Evolutionary conservation across 2,113 vertebrate genomes (phyloP).

Genomic region (Pterocles gutturalis): DNA sequence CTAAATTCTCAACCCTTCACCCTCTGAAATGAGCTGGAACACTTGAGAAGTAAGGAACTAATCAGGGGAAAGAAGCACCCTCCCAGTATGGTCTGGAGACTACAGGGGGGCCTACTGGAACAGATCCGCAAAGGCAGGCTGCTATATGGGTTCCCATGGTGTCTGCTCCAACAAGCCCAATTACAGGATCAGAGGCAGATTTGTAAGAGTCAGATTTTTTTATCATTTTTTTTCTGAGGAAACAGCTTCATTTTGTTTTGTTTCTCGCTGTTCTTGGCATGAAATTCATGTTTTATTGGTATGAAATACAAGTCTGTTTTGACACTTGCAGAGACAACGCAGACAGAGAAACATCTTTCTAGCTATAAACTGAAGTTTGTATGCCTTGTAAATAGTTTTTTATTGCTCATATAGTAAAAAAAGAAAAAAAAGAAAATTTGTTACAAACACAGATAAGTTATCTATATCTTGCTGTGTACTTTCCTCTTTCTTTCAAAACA

Average conservation of each 20-base stretch:
- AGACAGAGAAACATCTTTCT: conserved; percentile 52
- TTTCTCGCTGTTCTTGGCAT: conserved; percentile 70
- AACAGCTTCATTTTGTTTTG: conserved; percentile 66
- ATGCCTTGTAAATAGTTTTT: conserved; percentile 56
- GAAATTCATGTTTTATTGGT: conserved; percentile 52
- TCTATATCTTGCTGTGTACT: conserved; percentile 27
- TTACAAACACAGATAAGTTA: conserved; percentile 37
- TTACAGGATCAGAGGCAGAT: conserved; percentile 39
- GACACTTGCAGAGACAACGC: conserved; percentile 64
- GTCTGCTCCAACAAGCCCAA: conserved; percentile 18
- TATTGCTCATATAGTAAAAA: conserved; percentile 14
- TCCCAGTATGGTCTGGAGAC: conserved; percentile 6
- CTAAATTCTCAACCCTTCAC: conserved; percentile 37
- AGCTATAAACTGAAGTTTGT: conserved; percentile 40
- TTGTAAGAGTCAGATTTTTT: neutral
- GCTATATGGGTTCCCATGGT: neutral
- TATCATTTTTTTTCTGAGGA: conserved; percentile 27
- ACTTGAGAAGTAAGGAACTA: conserved; percentile 51
- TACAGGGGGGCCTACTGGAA: neutral
- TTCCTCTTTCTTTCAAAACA: conserved; percentile 62
- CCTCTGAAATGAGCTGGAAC: conserved; percentile 40
- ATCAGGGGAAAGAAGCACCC: conserved; percentile 16
- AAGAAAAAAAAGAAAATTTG: neutral
- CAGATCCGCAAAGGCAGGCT: neutral
- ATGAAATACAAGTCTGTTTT: conserved; percentile 71